Conservation (phyloP, 2,888 invertebrate species). For the Hyalella azteca region DNA sequence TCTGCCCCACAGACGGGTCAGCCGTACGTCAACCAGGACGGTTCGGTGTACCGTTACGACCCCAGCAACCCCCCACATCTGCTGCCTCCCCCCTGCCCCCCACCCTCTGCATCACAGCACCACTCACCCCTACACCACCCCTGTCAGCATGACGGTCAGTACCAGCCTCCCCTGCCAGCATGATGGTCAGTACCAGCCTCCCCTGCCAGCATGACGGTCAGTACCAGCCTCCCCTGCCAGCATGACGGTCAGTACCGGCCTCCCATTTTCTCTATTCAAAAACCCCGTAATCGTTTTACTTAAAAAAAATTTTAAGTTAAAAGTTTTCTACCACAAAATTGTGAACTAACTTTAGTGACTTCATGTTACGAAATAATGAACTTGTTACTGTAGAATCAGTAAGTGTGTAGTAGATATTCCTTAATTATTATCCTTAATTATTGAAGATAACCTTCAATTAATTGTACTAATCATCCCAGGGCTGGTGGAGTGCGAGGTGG, state of each 20-base stretch:
- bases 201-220: not conserved
- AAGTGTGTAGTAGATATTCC: too few species aligned
- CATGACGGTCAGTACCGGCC: not conserved
- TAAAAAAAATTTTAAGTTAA: not conserved
- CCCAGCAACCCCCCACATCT: constrained; percentile 64
- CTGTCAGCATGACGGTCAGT: constrained; percentile 23
- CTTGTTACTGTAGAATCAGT: too few species aligned
- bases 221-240: not conserved
- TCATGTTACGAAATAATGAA: too few species aligned
- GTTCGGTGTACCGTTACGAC: constrained; percentile 77
- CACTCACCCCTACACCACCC: constrained; percentile 5
- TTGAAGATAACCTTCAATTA: not conserved
- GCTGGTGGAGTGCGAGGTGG: constrained; percentile 1
- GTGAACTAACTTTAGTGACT: too few species aligned
- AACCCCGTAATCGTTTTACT: not conserved
- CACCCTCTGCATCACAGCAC: not conserved
- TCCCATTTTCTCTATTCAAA: not conserved
- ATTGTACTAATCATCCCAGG: not conserved
- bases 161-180: not conserved
- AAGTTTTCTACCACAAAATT: too few species aligned
- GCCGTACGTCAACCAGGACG: constrained; percentile 77
- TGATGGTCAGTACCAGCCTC: not conserved
- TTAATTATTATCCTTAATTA: not conserved
- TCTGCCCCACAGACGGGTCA: constrained; percentile 71
- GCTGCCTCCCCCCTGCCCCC: not conserved